Evolutionary conservation across 2,888 invertebrate genomes (phyloP).

Genomic region (Agriopis aurantiaria): DNA sequence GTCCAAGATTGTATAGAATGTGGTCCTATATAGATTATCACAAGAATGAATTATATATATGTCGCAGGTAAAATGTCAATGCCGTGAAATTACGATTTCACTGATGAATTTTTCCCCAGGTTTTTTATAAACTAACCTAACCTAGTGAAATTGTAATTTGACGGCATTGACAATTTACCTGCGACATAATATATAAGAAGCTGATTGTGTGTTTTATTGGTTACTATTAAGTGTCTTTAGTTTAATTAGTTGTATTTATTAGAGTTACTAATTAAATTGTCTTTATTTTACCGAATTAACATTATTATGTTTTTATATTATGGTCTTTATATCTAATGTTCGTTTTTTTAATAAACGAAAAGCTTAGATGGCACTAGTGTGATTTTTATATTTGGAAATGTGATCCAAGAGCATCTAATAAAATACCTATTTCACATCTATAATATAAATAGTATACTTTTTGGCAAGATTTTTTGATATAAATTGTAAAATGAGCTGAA

Average conservation of each 20-base stretch:
- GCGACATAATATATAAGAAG: slow-evolving; percentile 12
- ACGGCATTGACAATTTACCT: too few relatives aligned
- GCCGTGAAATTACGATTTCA: too few relatives aligned
- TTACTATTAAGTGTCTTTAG: background rate
- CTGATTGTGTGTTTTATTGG: background rate
- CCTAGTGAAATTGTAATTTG: too few relatives aligned
- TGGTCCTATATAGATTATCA: slow-evolving; percentile 46
- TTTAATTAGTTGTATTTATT: background rate
- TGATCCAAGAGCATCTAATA: slow-evolving; percentile 2
- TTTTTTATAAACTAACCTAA: too few relatives aligned
- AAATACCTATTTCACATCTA: background rate
- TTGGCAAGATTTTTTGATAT: slow-evolving; percentile 65
- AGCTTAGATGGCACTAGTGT: slow-evolving; percentile 1
- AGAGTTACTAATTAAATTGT: background rate
- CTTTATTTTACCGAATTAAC: too few relatives aligned
- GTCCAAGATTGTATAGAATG: slow-evolving; percentile 53
- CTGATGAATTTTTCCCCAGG: too few relatives aligned
- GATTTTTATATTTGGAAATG: slow-evolving; percentile 2
- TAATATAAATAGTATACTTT: slow-evolving; percentile 31
- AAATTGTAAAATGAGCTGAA: slow-evolving; percentile 23
- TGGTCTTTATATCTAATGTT: background rate
- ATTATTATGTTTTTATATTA: background rate
- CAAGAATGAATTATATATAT: slow-evolving; percentile 36
- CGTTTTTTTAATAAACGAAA: background rate
- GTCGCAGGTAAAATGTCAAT: too few relatives aligned